Evolutionary conservation across 2,888 invertebrate genomes (phyloP), one percentile per base, ranked within the genome.

Genomic region (Chirona hameri): DNA sequence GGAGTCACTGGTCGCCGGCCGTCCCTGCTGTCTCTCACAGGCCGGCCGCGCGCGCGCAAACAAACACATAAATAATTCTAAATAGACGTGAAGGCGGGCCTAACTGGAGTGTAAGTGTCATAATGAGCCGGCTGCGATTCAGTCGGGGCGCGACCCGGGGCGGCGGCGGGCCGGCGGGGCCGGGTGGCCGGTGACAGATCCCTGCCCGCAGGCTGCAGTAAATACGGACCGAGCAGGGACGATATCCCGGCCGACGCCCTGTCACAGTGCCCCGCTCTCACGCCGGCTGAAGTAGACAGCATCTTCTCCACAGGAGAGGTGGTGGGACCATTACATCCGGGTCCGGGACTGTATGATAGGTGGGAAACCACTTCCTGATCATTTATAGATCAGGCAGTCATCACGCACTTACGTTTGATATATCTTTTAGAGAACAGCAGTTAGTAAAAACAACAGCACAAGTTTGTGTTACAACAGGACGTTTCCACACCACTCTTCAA

Each of bases 41-140:
- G 29, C 72, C 29, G 18, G 31, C 52, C 52, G 52, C 52, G 52
- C 12, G 48, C n/a, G 27, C 72, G 21, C 76, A 76, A 76, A 76
- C 76, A 76, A 76, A 76, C 76, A 76, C 76, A 76, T 76, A 76
- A 76, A 76, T 76, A 76, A 76, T 21, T 76, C 76, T 46, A 39
- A 76, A 76, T 76, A 21, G 76, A 39, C 76, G 76, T 39, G 39
- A 24, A 39, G 46, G 76, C 46, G 39, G 2, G 9, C 76, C 76
- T 39, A 46, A 46, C 76, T n/a, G 39, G 76, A 46, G 76, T 46
- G 39, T 76, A 76, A 76, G 76, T 76, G 76, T 76, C 76, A 76
- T 76, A 76, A 76, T 76, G 76, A 76, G 76, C 18, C 76, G 12
- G 76, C 7, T 24, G 24, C 0, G 39, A 76, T 46, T 46, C 76